Conservation (phyloP, 2,797 vertebrate species). For the Dipus sagitta region DNA sequence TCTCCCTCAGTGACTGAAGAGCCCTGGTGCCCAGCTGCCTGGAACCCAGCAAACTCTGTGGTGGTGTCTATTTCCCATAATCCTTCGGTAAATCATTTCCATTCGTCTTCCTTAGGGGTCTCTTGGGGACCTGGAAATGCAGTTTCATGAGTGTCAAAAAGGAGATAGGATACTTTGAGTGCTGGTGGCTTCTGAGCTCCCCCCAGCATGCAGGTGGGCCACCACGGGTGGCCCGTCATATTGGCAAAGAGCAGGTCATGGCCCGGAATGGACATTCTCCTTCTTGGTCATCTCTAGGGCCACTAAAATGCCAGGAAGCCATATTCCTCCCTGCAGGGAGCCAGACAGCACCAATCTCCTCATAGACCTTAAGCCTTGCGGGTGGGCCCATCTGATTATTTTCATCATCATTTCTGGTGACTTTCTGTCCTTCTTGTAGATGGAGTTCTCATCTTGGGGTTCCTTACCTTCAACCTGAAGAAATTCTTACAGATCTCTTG, state of each 20-base stretch:
- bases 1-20: too few species aligned
- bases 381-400: background rate
- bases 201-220: background rate
- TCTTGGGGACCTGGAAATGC: background rate
- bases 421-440: background rate
- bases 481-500: background rate
- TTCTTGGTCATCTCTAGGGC: background rate
- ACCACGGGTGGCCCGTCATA: background rate
- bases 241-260: background rate
- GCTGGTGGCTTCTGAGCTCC: background rate
- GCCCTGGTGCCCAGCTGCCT: slow-evolving; percentile 76
- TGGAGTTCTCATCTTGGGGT: background rate
- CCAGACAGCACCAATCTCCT: background rate
- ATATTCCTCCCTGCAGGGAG: background rate
- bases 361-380: background rate
- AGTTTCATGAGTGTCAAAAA: background rate
- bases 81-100: background rate
- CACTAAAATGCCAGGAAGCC: background rate
- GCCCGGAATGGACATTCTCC: background rate
- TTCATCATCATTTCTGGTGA: background rate
- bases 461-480: background rate
- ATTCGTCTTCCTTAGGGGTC: background rate
- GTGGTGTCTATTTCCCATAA: background rate
- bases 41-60: background rate
- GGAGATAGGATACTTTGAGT: background rate